phyloP scores from a whole-genome alignment of 2,888 invertebrate species.

The Spisula solida region DNA sequence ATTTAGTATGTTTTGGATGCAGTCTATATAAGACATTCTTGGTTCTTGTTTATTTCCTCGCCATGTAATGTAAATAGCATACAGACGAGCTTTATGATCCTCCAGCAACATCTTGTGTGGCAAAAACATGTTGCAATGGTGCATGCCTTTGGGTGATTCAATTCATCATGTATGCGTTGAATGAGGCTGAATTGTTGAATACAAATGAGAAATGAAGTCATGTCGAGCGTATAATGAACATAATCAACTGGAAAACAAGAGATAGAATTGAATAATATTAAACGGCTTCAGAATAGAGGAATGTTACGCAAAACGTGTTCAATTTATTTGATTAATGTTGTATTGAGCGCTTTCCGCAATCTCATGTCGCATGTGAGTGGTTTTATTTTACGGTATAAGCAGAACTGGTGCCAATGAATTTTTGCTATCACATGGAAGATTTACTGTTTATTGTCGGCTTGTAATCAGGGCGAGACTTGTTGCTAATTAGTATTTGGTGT shows the following conservation, averaged over 20 bases:
- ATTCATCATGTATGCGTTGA: slow-evolving; percentile 8
- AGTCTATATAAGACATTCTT: background rate
- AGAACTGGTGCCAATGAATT: too few relatives aligned
- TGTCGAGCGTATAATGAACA: background rate
- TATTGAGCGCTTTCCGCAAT: background rate
- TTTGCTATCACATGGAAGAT: too few relatives aligned
- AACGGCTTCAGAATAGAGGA: background rate
- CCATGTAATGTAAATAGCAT: too few relatives aligned
- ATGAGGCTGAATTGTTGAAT: background rate
- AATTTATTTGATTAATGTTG: background rate
- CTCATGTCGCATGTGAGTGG: background rate
- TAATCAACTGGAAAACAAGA: background rate
- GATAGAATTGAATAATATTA: background rate
- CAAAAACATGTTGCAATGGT: background rate
- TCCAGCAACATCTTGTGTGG: background rate
- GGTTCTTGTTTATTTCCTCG: too few relatives aligned
- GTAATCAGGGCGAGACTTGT: too few relatives aligned
- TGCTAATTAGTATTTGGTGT: too few relatives aligned
- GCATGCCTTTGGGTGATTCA: background rate
- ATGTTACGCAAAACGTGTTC: slow-evolving; percentile 14
- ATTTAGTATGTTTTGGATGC: too few relatives aligned
- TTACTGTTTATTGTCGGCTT: too few relatives aligned
- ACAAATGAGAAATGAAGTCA: background rate
- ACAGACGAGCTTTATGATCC: background rate
- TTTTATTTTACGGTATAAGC: slow-evolving; percentile 2